These are phyloP conservation scores for Eristalis tenax DNA, from an alignment of 2,888 invertebrate genomes.

Conservation along the genomic window DNA sequence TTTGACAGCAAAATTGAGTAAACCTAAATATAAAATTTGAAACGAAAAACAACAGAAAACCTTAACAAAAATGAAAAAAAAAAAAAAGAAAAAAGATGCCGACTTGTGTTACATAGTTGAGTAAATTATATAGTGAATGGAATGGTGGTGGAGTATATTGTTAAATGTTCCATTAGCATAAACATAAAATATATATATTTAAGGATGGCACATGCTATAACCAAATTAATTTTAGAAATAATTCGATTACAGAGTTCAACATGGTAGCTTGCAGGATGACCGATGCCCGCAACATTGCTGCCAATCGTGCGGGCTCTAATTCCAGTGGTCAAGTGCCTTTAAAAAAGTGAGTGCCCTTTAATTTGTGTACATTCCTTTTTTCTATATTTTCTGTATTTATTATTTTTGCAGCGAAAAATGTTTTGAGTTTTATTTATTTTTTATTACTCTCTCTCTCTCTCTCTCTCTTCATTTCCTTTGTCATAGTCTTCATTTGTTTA, in stretches of 20 bases:
- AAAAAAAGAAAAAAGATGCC: conserved; percentile 22
- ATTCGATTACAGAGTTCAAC: conserved; percentile 96
- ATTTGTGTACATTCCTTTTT: no score
- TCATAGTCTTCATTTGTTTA: conserved; percentile 15
- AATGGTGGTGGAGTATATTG: conserved; percentile 72
- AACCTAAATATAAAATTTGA: conserved; percentile 8
- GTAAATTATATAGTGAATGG: conserved; percentile 57
- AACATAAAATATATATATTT: conserved; percentile 73
- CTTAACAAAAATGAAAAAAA: conserved; percentile 27
- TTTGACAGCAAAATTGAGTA: background rate
- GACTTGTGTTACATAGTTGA: conserved; percentile 16
- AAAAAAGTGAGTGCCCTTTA: conserved; percentile 91
- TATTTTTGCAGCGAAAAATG: conserved; percentile 12
- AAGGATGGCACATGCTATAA: conserved; percentile 82
- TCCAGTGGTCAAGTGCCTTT: conserved; percentile 98
- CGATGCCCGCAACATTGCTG: conserved; percentile 92
- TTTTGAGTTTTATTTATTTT: background rate
- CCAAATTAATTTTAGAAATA: conserved; percentile 84
- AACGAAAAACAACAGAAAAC: conserved; percentile 10
- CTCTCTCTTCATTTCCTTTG: conserved; percentile 46
- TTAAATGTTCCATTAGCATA: conserved; percentile 73
- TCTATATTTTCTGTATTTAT: background rate
- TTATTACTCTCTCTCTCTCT: no score
- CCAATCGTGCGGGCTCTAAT: conserved; percentile 85
- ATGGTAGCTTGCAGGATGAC: conserved; percentile 98